Base-by-base conservation (phyloP, 2,888 invertebrate genomes). In the Capitulum mitella region DNA sequence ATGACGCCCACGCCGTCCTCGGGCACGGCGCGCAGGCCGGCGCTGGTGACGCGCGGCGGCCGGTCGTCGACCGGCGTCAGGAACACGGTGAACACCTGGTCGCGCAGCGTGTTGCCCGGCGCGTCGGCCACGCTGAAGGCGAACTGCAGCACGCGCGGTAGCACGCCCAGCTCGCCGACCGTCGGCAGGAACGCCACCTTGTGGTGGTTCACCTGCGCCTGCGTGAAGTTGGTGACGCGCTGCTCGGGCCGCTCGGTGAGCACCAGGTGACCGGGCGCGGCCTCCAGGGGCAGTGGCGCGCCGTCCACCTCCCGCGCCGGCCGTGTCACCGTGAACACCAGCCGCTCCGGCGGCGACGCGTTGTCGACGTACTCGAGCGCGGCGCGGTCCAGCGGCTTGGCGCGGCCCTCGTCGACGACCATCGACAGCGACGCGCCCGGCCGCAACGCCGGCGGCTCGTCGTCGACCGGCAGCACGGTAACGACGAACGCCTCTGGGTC, bases 121-220 rank as follows among this genome's bases (percentile, higher is more conserved):
- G 82, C 80, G 79, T 86, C 86, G 78, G 84, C 82, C 10, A 85
- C 86, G 78, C 83, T 82, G 80, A 84, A 86, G 78, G 82, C 82
- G 81, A 86, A 84, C 79, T 85, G 84, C 48, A 86, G 83, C 37
- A 85, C 82, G 77, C 85, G 82, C n/a, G 84, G 83, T 0, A 84
- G 82, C 54, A 85, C 81, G 1, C 86, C 85, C 10, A 85, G 82
- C 79, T 86, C 86, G 46, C 82, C 82, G 29, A 80, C 81, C 8
- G 85, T 85, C 0, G 86, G 85, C 48, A 83, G 81, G 80, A 84
- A 86, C 80, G 86, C 85, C 26, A 86, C 83, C 82, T 85, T 85
- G 74, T 83, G 83, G 79, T 86, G 85, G 80, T 85, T 85, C n/a
- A 86, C 82, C 82, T 85, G 84, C 16, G 85, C 83, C 80, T 86